Evolutionary conservation across 1,140 invertebrate species (phyloP), one percentile per base, ranked within the genome.

Genomic region (Orchesella cincta): DNA sequence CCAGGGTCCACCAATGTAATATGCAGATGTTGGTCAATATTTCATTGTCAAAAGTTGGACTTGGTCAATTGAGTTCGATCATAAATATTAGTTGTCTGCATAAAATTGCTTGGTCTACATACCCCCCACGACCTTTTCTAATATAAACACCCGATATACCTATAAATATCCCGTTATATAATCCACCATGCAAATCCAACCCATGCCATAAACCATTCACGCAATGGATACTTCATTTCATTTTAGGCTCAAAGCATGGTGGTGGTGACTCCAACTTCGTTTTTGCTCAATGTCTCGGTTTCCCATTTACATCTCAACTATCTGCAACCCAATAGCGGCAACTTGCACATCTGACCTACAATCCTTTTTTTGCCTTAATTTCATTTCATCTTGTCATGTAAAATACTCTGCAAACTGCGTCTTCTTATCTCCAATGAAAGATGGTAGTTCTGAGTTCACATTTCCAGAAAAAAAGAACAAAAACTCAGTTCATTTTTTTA

Each of bases 21-120:
- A 57, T 57, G 52, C 52, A 57, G 52, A 57, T 57, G 52, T 57
- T 57, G 52, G 52, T 57, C 52, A 57, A 57, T 57, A 57, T 57
- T 57, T 57, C 52, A 57, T 3, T 57, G 52, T 57, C 52, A 23
- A 26, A 26, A 57, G 8, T n/a, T 57, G 23, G 52, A 57, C 52
- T 57, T 26, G 23, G 8, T 57, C 52, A n/a, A 57, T 57, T 57
- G 39, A 46, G 39, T 18, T 18, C 39, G 5, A 46, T 46, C 39
- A 46, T 46, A 46, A 46, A 46, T 46, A 46, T 18, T 8, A 46
- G n/a, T 8, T 46, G 39, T 46, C 39, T 46, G 18, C 39, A 5
- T 18, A 46, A 8, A 46, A 46, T 18, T 46, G 39, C 39, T 46
- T 46, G 39, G 8, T 46, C 8, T 46, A 20, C 39, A n/a, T n/a